Conservation (phyloP, 2,888 invertebrate species). For the Agrochola litura region DNA sequence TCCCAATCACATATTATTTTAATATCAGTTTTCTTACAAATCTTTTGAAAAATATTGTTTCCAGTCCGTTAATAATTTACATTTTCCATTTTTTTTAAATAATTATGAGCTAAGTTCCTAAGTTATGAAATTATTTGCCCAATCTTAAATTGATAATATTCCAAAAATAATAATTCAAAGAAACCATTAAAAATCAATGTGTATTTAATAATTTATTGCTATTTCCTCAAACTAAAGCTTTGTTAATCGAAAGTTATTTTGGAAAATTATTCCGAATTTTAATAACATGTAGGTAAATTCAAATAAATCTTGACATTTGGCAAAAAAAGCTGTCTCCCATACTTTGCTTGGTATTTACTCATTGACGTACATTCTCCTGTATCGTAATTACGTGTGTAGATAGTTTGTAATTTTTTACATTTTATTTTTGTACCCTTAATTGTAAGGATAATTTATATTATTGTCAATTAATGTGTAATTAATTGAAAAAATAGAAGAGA, state of each 20-base stretch:
- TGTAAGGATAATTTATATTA: constrained; percentile 85
- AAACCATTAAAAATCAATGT: neutral
- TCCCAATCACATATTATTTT: neutral
- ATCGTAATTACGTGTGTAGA: constrained; percentile 66
- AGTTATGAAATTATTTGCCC: neutral
- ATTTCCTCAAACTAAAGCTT: neutral
- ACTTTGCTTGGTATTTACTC: constrained; percentile 39
- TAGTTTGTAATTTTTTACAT: constrained; percentile 84
- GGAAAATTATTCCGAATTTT: neutral
- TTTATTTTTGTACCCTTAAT: constrained; percentile 87
- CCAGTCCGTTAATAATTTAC: neutral
- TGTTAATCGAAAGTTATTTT: neutral
- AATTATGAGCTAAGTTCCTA: neutral
- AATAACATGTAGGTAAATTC: neutral
- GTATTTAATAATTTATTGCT: neutral
- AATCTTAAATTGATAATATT: neutral
- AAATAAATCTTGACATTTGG: constrained; percentile 12
- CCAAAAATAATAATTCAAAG: neutral
- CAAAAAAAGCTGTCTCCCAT: neutral
- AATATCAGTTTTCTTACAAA: neutral
- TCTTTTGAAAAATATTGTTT: neutral
- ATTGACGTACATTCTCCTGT: constrained; percentile 52
- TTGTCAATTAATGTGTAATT: constrained; percentile 88
- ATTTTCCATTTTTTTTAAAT: neutral
- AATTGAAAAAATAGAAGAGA: constrained; percentile 80